A percentile compares a stretch with the other conserved stretches of the same genome.
Conservation (phyloP, 2,113 vertebrate genomes). For the Coptodon rendalli region DNA sequence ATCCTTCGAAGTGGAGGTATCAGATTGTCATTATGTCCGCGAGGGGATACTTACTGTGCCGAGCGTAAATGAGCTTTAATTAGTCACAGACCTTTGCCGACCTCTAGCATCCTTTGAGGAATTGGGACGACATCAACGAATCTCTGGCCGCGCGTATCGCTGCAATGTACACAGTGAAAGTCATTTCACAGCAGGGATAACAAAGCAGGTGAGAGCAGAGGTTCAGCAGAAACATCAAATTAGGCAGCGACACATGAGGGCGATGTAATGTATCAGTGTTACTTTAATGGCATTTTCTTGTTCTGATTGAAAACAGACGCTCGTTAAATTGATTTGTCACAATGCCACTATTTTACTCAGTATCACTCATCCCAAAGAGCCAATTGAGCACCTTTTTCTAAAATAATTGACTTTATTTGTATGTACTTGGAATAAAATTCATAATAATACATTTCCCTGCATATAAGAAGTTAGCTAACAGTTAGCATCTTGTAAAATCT, state of each 20-base stretch:
- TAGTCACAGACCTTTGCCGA: neutral
- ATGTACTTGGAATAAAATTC: neutral
- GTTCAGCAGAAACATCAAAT: neutral
- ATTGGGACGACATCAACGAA: neutral
- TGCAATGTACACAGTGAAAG: neutral
- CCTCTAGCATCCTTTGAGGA: neutral
- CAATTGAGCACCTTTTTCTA: neutral
- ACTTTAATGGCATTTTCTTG: neutral
- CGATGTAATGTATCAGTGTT: fast-evolving
- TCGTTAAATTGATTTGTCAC: neutral
- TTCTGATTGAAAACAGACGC: neutral
- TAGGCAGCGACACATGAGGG: neutral
- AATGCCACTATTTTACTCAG: neutral
- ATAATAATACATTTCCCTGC: neutral
- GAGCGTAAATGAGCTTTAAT: neutral
- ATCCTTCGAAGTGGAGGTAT: neutral
- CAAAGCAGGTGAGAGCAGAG: neutral
- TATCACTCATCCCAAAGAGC: neutral
- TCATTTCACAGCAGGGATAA: neutral
- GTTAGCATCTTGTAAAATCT: neutral
- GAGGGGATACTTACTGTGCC: neutral
- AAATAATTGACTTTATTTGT: neutral
- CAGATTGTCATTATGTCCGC: neutral
- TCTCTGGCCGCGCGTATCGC: fast-evolving
- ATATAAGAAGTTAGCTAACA: neutral